Conservation (phyloP, 2,113 vertebrate species). For the Chaetodon auriga region DNA sequence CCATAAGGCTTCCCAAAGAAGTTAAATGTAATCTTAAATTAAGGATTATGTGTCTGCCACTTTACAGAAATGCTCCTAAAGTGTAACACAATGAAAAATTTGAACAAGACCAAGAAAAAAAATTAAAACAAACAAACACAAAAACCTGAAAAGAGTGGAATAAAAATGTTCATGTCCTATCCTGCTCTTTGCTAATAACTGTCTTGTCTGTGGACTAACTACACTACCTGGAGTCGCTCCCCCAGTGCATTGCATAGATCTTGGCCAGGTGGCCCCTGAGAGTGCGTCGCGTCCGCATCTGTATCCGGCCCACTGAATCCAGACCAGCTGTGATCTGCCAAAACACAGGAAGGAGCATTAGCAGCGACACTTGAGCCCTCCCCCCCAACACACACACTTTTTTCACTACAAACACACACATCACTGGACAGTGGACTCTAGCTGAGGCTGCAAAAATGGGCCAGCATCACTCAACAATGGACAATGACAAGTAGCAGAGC, state of each 20-base stretch:
- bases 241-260: slow-evolving; percentile 99
- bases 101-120: neutral
- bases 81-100: neutral
- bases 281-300: slow-evolving; percentile 96
- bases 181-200: neutral
- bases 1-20: neutral
- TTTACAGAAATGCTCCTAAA: neutral
- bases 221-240: slow-evolving; percentile 93
- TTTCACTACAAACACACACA: slow-evolving; percentile 30
- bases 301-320: slow-evolving; percentile 97
- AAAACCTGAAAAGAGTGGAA: neutral
- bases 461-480: neutral
- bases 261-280: slow-evolving; percentile 97
- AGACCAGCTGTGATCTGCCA: slow-evolving; percentile 95
- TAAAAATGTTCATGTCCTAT: neutral
- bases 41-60: neutral
- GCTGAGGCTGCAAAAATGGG: slow-evolving; percentile 24
- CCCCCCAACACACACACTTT: slow-evolving; percentile 3
- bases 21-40: neutral
- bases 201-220: neutral
- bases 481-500: neutral
- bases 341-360: slow-evolving; percentile 71
- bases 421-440: slow-evolving; percentile 10
- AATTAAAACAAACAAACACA: neutral
- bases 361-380: slow-evolving; percentile 6